A percentile compares a stretch with the other conserved stretches of the same genome.
Conservation (phyloP, 2,888 invertebrate genomes). For the Timema cristinae region DNA sequence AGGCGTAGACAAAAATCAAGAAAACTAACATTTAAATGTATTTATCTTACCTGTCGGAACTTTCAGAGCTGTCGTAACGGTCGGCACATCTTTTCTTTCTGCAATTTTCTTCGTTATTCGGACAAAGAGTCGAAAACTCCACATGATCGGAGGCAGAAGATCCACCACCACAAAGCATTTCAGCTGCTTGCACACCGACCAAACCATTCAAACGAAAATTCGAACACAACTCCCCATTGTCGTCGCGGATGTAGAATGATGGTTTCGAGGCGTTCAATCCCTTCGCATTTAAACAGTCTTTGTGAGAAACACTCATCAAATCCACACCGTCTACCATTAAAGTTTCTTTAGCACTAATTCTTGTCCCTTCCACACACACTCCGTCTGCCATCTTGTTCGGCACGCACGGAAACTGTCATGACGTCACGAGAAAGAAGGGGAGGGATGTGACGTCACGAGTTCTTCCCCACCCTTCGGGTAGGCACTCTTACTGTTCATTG, state of each 20-base stretch:
- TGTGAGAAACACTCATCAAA: conserved; percentile 49
- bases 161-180: conserved; percentile 33
- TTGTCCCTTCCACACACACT: conserved; percentile 61
- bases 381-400: conserved; percentile 76
- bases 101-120: conserved; percentile 44
- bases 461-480: conserved; percentile 19
- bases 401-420: conserved; percentile 53
- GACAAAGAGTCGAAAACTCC: conserved; percentile 31
- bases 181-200: conserved; percentile 34
- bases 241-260: conserved; percentile 47
- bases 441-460: conserved; percentile 28
- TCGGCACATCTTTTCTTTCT: conserved; percentile 83
- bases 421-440: conserved; percentile 25
- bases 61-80: conserved; percentile 90
- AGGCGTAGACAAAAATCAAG: not conserved
- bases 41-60: conserved; percentile 79
- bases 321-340: conserved; percentile 38
- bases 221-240: conserved; percentile 38
- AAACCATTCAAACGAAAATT: conserved; percentile 33
- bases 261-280: conserved; percentile 43
- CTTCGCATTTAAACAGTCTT: conserved; percentile 47
- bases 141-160: conserved; percentile 30
- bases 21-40: conserved; percentile 17
- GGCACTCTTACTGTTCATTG: conserved; percentile 46
- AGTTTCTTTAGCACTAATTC: conserved; percentile 52